A percentile compares a stretch with the other conserved stretches of the same genome.
Conservation (phyloP, 2,888 invertebrate species). For the Drosophila anceps region DNA sequence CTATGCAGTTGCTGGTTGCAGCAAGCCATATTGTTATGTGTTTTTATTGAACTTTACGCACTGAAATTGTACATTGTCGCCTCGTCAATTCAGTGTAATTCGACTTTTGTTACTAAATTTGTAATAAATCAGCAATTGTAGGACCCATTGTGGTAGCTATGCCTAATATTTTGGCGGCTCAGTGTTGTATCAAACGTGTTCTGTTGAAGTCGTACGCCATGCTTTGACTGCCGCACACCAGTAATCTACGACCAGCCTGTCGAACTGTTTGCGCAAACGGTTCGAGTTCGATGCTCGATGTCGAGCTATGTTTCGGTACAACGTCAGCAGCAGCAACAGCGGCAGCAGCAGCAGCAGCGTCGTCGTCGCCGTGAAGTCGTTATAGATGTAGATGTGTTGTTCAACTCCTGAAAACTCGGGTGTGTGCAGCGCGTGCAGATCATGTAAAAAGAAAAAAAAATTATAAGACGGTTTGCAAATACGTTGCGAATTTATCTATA, state of each 20-base stretch:
- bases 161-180: slow-evolving; percentile 38
- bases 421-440: slow-evolving; percentile 76
- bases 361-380: slow-evolving; percentile 49
- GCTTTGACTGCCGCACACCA: neutral
- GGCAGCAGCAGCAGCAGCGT: slow-evolving; percentile 37
- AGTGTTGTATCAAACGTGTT: slow-evolving; percentile 28
- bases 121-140: neutral
- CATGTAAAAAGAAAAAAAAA: slow-evolving; percentile 74
- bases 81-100: neutral
- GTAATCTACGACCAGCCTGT: neutral
- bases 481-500: slow-evolving; percentile 78
- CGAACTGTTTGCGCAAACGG: slow-evolving; percentile 9
- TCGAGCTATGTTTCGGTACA: slow-evolving; percentile 18
- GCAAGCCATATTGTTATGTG: too few species aligned
- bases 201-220: slow-evolving; percentile 3
- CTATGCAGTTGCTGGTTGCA: neutral
- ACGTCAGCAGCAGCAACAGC: slow-evolving; percentile 22
- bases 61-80: neutral
- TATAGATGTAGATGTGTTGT: slow-evolving; percentile 59
- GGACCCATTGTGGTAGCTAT: neutral
- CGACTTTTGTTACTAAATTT: neutral
- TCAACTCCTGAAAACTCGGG: slow-evolving; percentile 77
- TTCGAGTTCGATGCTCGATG: slow-evolving; percentile 18
- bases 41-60: neutral
- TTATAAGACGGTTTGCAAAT: slow-evolving; percentile 68